Evolutionary conservation across 2,888 invertebrate genomes (phyloP).

Genomic region (Limnephilus rhombicus): DNA sequence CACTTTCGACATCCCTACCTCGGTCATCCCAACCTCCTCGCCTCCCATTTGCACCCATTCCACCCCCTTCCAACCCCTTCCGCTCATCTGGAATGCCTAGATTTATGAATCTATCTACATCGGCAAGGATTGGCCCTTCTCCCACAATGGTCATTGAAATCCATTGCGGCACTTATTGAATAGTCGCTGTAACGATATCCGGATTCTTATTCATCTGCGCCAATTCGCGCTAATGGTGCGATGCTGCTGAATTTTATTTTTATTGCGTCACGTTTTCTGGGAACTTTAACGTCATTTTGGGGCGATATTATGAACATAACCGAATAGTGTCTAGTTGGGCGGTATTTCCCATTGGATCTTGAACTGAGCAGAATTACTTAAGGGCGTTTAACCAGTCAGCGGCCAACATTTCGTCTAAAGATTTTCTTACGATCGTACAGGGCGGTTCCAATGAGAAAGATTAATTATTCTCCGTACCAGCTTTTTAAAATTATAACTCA

Average conservation of each 20-base stretch:
- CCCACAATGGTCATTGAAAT: conserved; percentile 48
- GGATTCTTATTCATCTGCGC: conserved; percentile 38
- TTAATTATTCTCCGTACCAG: too few relatives aligned
- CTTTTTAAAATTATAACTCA: too few relatives aligned
- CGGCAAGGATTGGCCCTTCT: conserved; percentile 42
- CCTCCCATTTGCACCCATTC: neutral
- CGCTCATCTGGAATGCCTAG: conserved; percentile 33
- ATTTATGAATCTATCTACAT: conserved; percentile 42
- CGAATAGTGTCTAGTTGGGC: neutral
- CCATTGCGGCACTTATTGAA: conserved; percentile 48
- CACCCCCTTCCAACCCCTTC: neutral
- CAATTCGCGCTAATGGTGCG: conserved; percentile 33
- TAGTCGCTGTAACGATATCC: conserved; percentile 40
- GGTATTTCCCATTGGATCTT: neutral
- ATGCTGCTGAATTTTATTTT: conserved; percentile 23
- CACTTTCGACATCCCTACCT: too few relatives aligned
- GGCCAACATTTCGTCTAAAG: too few relatives aligned
- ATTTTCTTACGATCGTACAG: too few relatives aligned
- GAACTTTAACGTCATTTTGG: neutral
- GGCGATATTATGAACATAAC: neutral
- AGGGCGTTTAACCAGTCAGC: too few relatives aligned
- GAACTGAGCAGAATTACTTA: neutral
- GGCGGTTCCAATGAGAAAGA: too few relatives aligned
- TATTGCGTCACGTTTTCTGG: conserved; percentile 16
- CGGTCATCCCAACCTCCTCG: neutral